Evolutionary conservation across 2,888 invertebrate genomes (phyloP).

Genomic region (Calameuta filiformis): DNA sequence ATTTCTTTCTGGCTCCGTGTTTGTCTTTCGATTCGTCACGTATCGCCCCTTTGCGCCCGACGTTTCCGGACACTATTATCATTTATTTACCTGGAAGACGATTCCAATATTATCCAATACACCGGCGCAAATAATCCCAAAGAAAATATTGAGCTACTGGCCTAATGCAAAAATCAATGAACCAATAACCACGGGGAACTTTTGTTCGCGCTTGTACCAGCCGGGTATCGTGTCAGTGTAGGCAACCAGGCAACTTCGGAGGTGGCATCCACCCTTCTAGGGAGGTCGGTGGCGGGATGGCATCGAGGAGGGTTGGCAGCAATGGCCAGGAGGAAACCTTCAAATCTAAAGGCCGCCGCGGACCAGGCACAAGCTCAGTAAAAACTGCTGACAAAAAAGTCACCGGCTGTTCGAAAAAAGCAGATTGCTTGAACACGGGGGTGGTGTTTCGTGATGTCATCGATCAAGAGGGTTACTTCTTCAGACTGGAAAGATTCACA

Average conservation of each 20-base stretch:
- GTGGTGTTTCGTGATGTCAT: constrained; percentile 3
- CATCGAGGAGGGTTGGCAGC: neutral
- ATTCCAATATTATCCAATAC: neutral
- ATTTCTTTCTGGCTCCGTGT: too few relatives aligned
- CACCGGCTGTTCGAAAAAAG: neutral
- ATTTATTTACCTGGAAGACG: neutral
- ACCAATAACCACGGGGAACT: constrained; percentile 42
- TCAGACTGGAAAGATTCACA: neutral
- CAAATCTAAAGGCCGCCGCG: neutral
- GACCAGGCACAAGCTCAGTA: neutral
- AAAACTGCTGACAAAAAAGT: neutral
- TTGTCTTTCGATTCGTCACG: too few relatives aligned
- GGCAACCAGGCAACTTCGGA: neutral
- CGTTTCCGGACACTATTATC: neutral
- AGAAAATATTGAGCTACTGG: constrained; percentile 15
- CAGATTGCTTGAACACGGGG: constrained; percentile 3
- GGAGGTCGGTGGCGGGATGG: neutral
- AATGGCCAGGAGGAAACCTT: neutral
- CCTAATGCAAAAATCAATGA: constrained; percentile 50
- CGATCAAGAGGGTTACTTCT: constrained; percentile 1
- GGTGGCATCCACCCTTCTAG: too few relatives aligned
- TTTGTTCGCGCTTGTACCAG: neutral
- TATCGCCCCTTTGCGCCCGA: neutral
- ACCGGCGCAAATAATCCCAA: neutral
- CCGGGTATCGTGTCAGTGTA: neutral